Conservation (phyloP, 2,113 vertebrate genomes). For the Phyllostomus hastatus region DNA sequence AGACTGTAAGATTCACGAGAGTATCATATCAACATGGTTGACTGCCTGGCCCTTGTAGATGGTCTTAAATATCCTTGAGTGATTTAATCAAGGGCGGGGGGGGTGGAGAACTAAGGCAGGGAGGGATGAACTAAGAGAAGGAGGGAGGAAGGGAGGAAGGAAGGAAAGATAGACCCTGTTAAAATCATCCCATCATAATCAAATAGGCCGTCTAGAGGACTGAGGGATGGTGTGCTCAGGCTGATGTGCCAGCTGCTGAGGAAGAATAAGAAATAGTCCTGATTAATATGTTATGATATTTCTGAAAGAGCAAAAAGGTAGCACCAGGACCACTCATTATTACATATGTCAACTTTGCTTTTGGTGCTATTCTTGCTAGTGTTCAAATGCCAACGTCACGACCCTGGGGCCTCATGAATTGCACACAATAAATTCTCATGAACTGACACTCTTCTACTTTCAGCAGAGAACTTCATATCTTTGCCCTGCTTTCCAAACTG, state of each 20-base stretch:
- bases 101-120: not conserved
- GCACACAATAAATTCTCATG: slow-evolving; percentile 15
- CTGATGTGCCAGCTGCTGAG: not conserved
- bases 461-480: not conserved
- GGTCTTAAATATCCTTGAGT: not conserved
- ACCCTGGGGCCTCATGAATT: slow-evolving; percentile 35
- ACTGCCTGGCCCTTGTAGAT: not conserved
- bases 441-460: slow-evolving; percentile 33
- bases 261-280: not conserved
- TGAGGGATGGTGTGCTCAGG: not conserved
- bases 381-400: slow-evolving; percentile 13
- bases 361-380: not conserved
- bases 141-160: too few relatives aligned
- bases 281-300: slow-evolving; percentile 49
- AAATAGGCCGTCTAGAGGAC: not conserved
- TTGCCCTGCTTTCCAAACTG: slow-evolving; percentile 30
- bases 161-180: not conserved
- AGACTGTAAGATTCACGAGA: not conserved
- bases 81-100: not conserved
- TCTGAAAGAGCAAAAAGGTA: slow-evolving; percentile 45
- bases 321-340: not conserved
- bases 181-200: not conserved
- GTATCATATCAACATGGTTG: not conserved
- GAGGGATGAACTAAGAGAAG: accelerated
- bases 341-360: slow-evolving; percentile 27